Percentiles rank a stretch among this genome's conserved stretches.
Conservation (phyloP, 2,113 vertebrate species). For the Clarias batrachus region DNA sequence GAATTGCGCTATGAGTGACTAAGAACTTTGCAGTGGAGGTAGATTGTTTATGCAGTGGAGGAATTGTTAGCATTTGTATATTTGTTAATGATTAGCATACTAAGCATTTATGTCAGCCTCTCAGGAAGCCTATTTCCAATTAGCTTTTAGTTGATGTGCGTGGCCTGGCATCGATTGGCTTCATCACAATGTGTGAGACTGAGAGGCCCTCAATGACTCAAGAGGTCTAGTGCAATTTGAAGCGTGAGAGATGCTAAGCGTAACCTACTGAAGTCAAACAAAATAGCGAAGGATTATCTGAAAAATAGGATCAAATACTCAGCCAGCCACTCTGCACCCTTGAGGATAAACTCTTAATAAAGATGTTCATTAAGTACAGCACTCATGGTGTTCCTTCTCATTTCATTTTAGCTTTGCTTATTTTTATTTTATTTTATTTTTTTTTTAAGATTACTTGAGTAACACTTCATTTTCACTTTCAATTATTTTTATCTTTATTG, state of each 20-base stretch:
- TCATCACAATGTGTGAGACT: slow-evolving; percentile 40
- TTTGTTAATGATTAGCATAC: slow-evolving; percentile 18
- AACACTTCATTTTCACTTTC: not conserved
- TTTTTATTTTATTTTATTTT: too few species aligned
- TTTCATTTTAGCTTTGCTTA: not conserved
- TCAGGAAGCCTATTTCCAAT: slow-evolving; percentile 38
- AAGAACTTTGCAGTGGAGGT: not conserved
- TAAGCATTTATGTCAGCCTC: not conserved
- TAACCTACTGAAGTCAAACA: not conserved
- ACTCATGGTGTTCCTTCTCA: not conserved
- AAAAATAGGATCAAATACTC: not conserved
- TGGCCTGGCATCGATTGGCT: slow-evolving; percentile 18
- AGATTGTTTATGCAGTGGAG: not conserved
- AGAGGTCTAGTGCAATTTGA: slow-evolving; percentile 23
- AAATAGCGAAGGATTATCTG: not conserved
- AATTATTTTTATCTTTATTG: not conserved
- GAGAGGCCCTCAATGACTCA: slow-evolving; percentile 24
- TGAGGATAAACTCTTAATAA: not conserved
- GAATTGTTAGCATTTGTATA: slow-evolving; percentile 5
- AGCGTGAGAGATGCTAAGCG: slow-evolving; percentile 1
- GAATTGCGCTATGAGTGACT: not conserved
- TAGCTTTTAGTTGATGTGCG: slow-evolving; percentile 19
- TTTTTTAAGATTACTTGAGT: not conserved
- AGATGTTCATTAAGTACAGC: slow-evolving; percentile 3
- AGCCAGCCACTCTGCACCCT: not conserved